A percentile compares a stretch with the other conserved stretches of the same genome.
Conservation (phyloP, 2,113 vertebrate species). For the Mus spicilegus region DNA sequence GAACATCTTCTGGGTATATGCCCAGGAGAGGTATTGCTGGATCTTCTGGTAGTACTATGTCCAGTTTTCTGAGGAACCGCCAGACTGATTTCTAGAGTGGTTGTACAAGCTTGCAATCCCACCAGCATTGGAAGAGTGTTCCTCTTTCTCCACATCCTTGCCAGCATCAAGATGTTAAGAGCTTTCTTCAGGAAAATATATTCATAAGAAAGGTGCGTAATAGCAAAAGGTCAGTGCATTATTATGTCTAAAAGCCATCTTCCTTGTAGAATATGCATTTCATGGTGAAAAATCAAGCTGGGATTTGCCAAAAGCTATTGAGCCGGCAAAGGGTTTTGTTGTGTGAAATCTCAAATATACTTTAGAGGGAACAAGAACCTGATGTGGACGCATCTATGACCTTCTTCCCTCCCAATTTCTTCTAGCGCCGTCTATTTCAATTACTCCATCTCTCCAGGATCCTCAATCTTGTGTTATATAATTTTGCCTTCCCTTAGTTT, state of each 20-base stretch:
- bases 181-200: background rate
- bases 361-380: constrained; percentile 17
- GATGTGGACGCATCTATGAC: background rate
- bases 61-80: too few species aligned
- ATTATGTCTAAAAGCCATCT: constrained; percentile 49
- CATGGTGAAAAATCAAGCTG: background rate
- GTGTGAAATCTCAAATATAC: constrained; percentile 36
- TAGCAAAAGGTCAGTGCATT: constrained; percentile 19
- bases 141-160: too few species aligned
- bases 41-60: too few species aligned
- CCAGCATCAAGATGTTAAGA: background rate
- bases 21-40: too few species aligned
- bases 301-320: constrained; percentile 12
- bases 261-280: background rate
- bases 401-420: constrained; percentile 12
- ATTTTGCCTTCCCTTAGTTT: background rate
- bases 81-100: too few species aligned
- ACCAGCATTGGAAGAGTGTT: too few species aligned
- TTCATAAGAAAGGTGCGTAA: background rate
- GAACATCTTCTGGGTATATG: too few species aligned
- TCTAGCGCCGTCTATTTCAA: background rate
- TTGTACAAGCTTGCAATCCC: too few species aligned
- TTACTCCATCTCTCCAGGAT: background rate
- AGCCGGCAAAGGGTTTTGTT: constrained; percentile 12
- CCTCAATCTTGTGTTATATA: constrained; percentile 8